Base-by-base conservation (phyloP, 2,797 vertebrate species). In the Gobionotothen gibberifrons region DNA sequence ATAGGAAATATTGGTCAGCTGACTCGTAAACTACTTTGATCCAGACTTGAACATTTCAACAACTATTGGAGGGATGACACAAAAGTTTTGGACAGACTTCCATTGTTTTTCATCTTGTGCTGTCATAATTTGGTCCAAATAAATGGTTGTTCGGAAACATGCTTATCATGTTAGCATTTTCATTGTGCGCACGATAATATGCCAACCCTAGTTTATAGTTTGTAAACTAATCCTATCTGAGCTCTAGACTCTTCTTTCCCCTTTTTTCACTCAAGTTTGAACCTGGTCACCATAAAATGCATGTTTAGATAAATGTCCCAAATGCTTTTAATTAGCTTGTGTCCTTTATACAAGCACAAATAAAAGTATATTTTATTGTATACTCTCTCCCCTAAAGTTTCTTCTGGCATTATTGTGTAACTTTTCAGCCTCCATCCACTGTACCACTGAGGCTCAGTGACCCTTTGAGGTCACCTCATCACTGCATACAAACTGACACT, bases 381-480 rank as follows among this genome's bases (percentile, higher is more conserved):
- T 58, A 14, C 11, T 1, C 32, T 44, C 19, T 72, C 15, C 8
- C 5, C 40, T 1, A 15, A 21, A 17, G 22, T 57, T 53, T 54
- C 15, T 11, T 16, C 39, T 11, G 16, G 26, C 1, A 58, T 75
- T 9, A 22, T 49, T 58, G 57, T 66, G 19, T 67, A 46, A n/a
- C 21, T 74, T 64, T 66, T 70, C 59, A 39, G 21, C 52, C 58
- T 49, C 43, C 49, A 64, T 65, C 49, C 49, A 29, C 4, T 52
- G 42, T 42, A 5, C 29, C 47, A 15, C 21, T 36, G 49, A 56
- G 29, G 54, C 42, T 63, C 81, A 55, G 48, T 74, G 69, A 87
- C 49, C 80, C 66, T 3, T 3, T 43, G 8, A 69, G 48, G 29
- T 21, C 53, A n/a, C 36, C 58, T 69, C 62, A 56, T 68, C 63